phyloP scores from a whole-genome alignment of 2,113 vertebrate species.

The Syngnathus floridae region DNA sequence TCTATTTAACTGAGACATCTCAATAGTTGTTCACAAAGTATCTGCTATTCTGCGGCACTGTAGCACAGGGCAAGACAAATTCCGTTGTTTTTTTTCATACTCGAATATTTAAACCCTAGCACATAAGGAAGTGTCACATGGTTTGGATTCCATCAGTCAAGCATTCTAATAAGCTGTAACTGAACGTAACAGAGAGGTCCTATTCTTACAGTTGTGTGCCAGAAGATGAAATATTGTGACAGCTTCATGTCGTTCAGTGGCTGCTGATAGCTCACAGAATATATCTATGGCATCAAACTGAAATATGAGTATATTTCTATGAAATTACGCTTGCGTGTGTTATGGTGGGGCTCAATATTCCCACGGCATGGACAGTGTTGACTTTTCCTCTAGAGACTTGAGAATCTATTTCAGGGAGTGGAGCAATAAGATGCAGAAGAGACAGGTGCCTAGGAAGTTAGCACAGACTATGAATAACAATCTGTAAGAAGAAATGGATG shows the following conservation, averaged over 20 bases:
- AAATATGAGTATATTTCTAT: conserved; percentile 10
- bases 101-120: too few relatives aligned
- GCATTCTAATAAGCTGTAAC: background rate
- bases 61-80: too few relatives aligned
- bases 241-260: background rate
- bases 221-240: background rate
- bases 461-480: conserved; percentile 58
- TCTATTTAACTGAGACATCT: too few relatives aligned
- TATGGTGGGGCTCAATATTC: conserved; percentile 43
- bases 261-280: conserved; percentile 1
- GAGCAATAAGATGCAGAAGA: conserved; percentile 52
- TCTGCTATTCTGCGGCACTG: background rate
- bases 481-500: conserved; percentile 40
- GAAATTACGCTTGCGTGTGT: conserved; percentile 18
- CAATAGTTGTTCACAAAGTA: background rate
- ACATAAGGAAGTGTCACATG: background rate
- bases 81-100: too few relatives aligned
- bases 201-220: background rate
- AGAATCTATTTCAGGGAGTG: conserved; percentile 63
- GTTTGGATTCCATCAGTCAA: conserved; percentile 7
- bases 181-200: background rate
- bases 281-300: conserved; percentile 1
- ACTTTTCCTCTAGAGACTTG: conserved; percentile 59
- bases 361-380: conserved; percentile 58
- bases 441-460: conserved; percentile 69